Conservation (phyloP, 2,888 invertebrate species). For the Nebria brevicollis region DNA sequence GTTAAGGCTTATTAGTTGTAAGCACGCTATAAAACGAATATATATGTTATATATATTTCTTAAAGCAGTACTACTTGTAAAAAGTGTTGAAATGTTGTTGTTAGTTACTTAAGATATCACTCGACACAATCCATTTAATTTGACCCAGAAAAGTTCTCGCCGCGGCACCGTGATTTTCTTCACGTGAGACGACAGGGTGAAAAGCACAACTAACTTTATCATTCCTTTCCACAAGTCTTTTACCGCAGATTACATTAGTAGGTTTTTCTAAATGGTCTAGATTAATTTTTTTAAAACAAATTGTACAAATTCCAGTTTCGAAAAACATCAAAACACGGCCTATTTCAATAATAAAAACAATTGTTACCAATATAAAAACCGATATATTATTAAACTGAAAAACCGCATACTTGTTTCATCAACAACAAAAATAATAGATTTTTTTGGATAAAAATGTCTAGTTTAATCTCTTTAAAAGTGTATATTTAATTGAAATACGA, state of each 20-base stretch:
- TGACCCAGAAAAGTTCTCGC: background rate
- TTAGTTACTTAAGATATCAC: background rate
- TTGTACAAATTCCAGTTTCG: too few species aligned
- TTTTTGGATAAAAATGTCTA: too few species aligned
- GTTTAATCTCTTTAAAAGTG: too few species aligned
- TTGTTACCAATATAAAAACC: too few species aligned
- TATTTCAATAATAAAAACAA: too few species aligned
- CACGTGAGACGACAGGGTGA: background rate
- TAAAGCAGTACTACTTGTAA: background rate
- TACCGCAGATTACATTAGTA: background rate
- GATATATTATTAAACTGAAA: too few species aligned
- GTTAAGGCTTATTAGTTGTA: background rate
- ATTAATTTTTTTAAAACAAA: background rate
- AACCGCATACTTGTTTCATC: too few species aligned
- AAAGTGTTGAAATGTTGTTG: background rate
- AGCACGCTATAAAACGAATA: background rate
- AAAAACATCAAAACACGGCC: too few species aligned
- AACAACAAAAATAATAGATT: too few species aligned
- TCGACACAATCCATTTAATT: background rate
- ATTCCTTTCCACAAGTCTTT: background rate
- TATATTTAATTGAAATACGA: too few species aligned
- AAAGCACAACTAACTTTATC: background rate
- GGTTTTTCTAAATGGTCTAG: background rate
- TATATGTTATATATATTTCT: background rate
- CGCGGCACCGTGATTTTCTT: background rate